A percentile compares a stretch with the other conserved stretches of the same genome.
These are phyloP conservation scores for Galago senegalensis DNA, from an alignment of 2,797 vertebrate genomes.

Conservation along the genomic window DNA sequence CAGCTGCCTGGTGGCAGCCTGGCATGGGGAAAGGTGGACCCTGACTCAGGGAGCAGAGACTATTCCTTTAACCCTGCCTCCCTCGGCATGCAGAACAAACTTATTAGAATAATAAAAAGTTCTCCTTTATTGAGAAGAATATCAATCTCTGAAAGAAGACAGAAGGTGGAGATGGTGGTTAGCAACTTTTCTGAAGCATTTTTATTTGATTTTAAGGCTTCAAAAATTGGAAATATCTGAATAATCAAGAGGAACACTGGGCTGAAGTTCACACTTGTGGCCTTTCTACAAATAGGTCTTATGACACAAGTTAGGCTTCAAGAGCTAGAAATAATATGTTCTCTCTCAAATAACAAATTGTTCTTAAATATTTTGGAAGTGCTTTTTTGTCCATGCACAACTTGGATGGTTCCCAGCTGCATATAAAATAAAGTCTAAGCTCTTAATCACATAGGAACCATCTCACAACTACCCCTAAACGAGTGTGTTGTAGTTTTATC, in stretches of 20 bases:
- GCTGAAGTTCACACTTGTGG: neutral
- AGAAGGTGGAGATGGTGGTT: neutral
- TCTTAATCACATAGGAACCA: neutral
- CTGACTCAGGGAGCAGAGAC: neutral
- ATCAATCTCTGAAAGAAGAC: neutral
- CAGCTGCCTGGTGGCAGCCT: neutral
- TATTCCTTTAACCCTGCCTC: neutral
- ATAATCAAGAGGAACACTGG: neutral
- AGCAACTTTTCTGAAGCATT: constrained; percentile 24
- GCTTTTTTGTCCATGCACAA: neutral
- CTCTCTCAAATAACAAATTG: neutral
- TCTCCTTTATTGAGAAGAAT: neutral
- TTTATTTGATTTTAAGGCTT: neutral
- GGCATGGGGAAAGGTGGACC: neutral
- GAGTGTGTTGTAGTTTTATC: neutral
- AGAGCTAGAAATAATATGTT: neutral
- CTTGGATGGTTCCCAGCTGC: neutral
- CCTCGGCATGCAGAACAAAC: neutral
- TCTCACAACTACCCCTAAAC: too few species aligned
- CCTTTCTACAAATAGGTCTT: neutral
- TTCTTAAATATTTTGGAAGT: neutral
- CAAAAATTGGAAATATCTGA: neutral
- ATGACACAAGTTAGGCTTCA: neutral
- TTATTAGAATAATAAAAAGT: neutral
- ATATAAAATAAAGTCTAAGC: neutral